Base-by-base conservation (phyloP, 1,140 invertebrate species). In the Pararge aegeria region DNA sequence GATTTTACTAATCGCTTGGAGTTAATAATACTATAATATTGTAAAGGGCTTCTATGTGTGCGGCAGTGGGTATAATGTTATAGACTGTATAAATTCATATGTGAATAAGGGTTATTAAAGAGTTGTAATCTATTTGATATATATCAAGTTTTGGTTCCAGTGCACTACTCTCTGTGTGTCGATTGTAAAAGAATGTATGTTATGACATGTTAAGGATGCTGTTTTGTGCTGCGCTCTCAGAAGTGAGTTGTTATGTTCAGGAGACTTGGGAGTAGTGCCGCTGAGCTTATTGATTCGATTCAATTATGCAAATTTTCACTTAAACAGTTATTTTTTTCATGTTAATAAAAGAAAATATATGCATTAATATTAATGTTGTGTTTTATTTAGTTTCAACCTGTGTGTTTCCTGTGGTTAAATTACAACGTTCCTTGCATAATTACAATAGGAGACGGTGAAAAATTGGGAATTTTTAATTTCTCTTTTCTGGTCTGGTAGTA, bases 321-420 rank as follows among this genome's bases (percentile, higher is more conserved):
- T 81, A 78, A 76, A 73, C 73, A 75, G 68, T 78, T 73, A 73
- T 72, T 83, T 83, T 82, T 83, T 87, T 87, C 81, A 80, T 85
- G 83, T 87, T 89, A 80, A 78, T 81, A 87, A 88, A 81, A 76
- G 72, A 73, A 81, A 84, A 79, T 85, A 87, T 87, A 85, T 78
- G 78, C 83, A 85, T 86, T 80, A 84, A 80, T 84, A 83, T 78
- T 75, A 61, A 49, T 54, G 37, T 46, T 21, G 46, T 62, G 38
- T 80, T 74, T 82, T 69, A 70, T 78, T 78, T 67, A 5, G 38
- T n/a, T 15, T 24, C 24, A 24, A 4, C 24, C 24, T 24, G n/a
- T n/a, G n/a, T n/a, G n/a, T n/a, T n/a, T n/a, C n/a, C n/a, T n/a
- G n/a, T n/a, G n/a, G n/a, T n/a, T n/a, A n/a, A n/a, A n/a, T n/a